Evolutionary conservation across 2,113 vertebrate genomes (phyloP).

Genomic region (Alosa alosa): DNA sequence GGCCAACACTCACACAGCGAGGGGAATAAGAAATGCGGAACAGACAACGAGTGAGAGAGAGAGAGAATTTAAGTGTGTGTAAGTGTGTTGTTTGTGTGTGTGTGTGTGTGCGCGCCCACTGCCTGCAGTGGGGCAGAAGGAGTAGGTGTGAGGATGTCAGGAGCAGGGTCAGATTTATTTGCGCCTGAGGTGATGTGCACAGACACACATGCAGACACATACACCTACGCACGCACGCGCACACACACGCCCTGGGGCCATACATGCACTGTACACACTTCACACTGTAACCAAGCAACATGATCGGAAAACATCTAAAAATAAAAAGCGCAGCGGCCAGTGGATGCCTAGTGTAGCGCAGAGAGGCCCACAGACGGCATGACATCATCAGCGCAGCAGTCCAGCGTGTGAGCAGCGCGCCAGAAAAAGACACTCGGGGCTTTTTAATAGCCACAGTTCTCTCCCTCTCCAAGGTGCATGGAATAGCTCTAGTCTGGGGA

Average conservation of each 20-base stretch:
- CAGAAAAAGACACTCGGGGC: neutral
- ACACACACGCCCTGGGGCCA: neutral
- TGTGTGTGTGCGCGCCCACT: neutral
- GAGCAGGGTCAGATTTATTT: slow-evolving; percentile 37
- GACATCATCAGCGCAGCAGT: neutral
- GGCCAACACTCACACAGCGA: neutral
- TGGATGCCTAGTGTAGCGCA: neutral
- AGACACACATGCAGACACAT: slow-evolving; percentile 19
- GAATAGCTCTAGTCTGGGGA: neutral
- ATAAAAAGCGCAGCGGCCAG: neutral
- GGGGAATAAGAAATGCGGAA: neutral
- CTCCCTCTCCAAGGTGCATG: neutral
- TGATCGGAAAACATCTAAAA: slow-evolving; percentile 32
- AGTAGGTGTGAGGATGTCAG: slow-evolving; percentile 31
- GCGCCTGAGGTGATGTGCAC: slow-evolving; percentile 26
- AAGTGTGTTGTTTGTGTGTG: neutral
- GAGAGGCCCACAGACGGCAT: neutral
- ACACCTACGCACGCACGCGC: neutral
- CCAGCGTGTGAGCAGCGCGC: neutral
- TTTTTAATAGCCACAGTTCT: neutral
- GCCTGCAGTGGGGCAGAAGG: slow-evolving; percentile 16
- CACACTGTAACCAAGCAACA: slow-evolving; percentile 33
- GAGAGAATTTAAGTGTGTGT: neutral
- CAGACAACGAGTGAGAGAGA: neutral
- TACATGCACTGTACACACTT: slow-evolving; percentile 10